phyloP scores from a whole-genome alignment of 2,888 invertebrate genomes.

The Drosophila testacea region DNA sequence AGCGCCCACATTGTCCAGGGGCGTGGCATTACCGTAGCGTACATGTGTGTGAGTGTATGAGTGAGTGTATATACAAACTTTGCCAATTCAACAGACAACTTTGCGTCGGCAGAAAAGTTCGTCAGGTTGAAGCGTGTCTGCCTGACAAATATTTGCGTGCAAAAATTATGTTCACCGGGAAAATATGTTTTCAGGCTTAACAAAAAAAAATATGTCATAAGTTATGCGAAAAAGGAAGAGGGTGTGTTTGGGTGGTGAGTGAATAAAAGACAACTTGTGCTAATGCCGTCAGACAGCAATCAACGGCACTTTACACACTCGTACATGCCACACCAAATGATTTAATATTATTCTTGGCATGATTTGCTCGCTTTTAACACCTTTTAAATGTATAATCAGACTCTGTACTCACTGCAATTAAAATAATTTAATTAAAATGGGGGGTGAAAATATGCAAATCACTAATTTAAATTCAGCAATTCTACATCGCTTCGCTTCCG shows the following conservation, averaged over 20 bases:
- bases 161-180: slow-evolving; percentile 44
- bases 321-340: slow-evolving; percentile 11
- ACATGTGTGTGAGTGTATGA: not conserved
- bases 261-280: slow-evolving; percentile 18
- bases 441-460: not conserved
- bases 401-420: slow-evolving; percentile 3
- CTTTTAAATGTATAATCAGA: slow-evolving; percentile 25
- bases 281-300: slow-evolving; percentile 48
- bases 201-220: slow-evolving; percentile 25
- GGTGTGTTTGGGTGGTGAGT: not conserved
- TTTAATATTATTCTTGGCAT: slow-evolving; percentile 22
- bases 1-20: slow-evolving; percentile 3
- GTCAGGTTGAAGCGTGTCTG: slow-evolving; percentile 51
- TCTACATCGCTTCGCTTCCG: not conserved
- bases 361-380: slow-evolving; percentile 16
- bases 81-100: slow-evolving; percentile 51
- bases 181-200: slow-evolving; percentile 47
- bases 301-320: slow-evolving; percentile 42
- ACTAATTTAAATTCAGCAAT: not conserved
- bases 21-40: slow-evolving; percentile 3
- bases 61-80: slow-evolving; percentile 37
- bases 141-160: slow-evolving; percentile 60
- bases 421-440: slow-evolving; percentile 12
- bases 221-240: slow-evolving; percentile 33
- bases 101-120: slow-evolving; percentile 45